Base-by-base conservation (phyloP, 2,797 vertebrate genomes). In the Rhinophrynus dorsalis region DNA sequence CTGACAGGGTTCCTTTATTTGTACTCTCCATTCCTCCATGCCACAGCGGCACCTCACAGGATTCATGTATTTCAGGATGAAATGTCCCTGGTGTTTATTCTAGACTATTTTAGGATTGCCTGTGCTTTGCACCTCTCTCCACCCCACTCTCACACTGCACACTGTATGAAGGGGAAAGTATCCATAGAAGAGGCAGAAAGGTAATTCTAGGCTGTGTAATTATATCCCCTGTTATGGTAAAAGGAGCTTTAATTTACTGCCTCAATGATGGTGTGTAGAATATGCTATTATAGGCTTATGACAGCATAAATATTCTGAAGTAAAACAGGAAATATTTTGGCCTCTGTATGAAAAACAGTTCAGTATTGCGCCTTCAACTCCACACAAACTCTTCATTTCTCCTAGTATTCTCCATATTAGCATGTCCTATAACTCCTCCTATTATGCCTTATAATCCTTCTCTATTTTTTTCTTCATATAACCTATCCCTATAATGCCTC, bases 141-240 rank as follows among this genome's bases (percentile, higher is more conserved):
- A 15, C 62, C 8, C 13, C n/a, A 51, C n/a, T 38, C 51, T 15
- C n/a, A 26, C 33, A 32, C 26, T 45, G 9, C 29, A 45, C 11
- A 18, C 13, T 29, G 23, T 21, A 4, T 23, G 52, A 21, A 13
- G 33, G 30, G 20, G 52, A 71, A 71, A 62, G 50, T 63, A 27
- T 57, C 50, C 11, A 26, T 18, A 30, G 24, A 65, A 50, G 12
- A 30, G 56, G 51, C 23, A 44, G 8, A 13, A 27, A 63, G 30
- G 30, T 64, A 58, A 72, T 72, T 72, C 51, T 58, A 58, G 69
- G 54, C 30, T 15, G n/a, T 50, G 27, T 72, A 72, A 72, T 72
- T 58, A 59, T 52, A 65, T 45, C 44, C 55, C 52, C 21, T 30
- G 37, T 11, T 20, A 58, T 45, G 69, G 51, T 65, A 52, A 65